Evolutionary conservation across 2,888 invertebrate species (phyloP), one percentile per base, ranked within the genome.

Genomic region (Sinopyrophorus schimmeli): DNA sequence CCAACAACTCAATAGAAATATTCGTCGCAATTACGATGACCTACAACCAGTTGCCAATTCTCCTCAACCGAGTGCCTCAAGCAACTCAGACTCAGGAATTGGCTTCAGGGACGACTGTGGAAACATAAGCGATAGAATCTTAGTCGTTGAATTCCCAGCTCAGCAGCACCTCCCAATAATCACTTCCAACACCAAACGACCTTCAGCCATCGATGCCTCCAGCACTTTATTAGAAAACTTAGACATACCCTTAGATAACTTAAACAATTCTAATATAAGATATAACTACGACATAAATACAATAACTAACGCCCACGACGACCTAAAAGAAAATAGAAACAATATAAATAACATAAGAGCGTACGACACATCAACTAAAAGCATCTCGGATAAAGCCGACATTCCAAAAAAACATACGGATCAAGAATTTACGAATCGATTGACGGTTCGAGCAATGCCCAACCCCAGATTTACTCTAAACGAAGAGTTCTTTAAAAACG

Each of bases 51-150:
- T 53, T 21, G 86, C 87, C 0, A 85, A 87, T 62, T 92, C 92
- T 0, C 91, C 92, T 0, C 91, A 91, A 60, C 91, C 90, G 0
- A 91, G 90, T 67, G 88, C 90, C 11, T 93, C 92, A 0, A 93
- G 92, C 61, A 95, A 94, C 70, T 93, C 93, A 44, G 96, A 96
- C 70, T 95, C 94, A 1, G 95, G 96, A 0, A 93, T 96, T 51
- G 95, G 95, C 0, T 94, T 94, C 64, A 84, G 92, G 55, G 93
- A 93, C 62, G 92, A 94, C 62, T 87, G 87, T 62, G 83, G 87
- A 5, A 89, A 89, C 64, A 84, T 90, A 38, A 88, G 89, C 0
- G 91, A 90, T 68, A 77, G 89, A 47, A 89, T 90, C 61, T 70
- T 88, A 18, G 83, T 87, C 0, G 87, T 88, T 0, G 89, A 90